Base-by-base conservation (phyloP, 2,888 invertebrate genomes). In the Agrenia bidenticulata region DNA sequence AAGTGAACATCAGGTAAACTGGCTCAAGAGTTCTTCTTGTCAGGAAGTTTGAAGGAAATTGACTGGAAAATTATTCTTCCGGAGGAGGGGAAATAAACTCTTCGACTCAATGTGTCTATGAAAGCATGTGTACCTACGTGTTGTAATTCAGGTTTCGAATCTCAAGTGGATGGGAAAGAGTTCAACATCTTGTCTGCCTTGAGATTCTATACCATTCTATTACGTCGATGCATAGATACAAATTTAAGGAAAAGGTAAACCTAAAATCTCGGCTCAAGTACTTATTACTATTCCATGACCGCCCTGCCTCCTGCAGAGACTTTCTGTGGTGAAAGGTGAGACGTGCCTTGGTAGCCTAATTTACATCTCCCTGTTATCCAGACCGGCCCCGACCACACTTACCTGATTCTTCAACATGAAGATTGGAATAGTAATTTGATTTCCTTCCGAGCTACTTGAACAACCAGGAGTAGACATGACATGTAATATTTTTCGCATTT, bases 11-110 rank as follows among this genome's bases (percentile, higher is more conserved):
- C 37, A 23, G 7, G 55, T 37, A 32, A 55, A 32, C 32, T 32
- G 11, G n/a, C n/a, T n/a, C 11, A 11, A 32, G 32, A 32, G 32
- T 32, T 19, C 15, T n/a, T 15, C 45, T 19, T 45, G 45, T 45
- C 45, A 57, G 32, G 57, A 26, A 45, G 27, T 54, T 56, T 55
- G 39, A 49, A 32, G 41, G 58, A 68, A 68, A 68, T 68, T 68
- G 68, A 68, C 60, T 68, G 62, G 64, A 65, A 68, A 68, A 68
- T 68, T 68, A 68, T 68, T 64, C 62, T 37, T 61, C 64, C 62
- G 64, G 64, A 64, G 32, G 64, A 64, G 32, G 32, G 4, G 32
- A 32, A 32, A 32, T 32, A 32, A 32, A 11, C 32, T 11, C 32
- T 32, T 32, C 5, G 11, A 32, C 4, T 32, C 4, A 32, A 32